Evolutionary conservation across 2,797 vertebrate species (phyloP), one percentile per base, ranked within the genome.

Genomic region (Borostomias antarcticus): DNA sequence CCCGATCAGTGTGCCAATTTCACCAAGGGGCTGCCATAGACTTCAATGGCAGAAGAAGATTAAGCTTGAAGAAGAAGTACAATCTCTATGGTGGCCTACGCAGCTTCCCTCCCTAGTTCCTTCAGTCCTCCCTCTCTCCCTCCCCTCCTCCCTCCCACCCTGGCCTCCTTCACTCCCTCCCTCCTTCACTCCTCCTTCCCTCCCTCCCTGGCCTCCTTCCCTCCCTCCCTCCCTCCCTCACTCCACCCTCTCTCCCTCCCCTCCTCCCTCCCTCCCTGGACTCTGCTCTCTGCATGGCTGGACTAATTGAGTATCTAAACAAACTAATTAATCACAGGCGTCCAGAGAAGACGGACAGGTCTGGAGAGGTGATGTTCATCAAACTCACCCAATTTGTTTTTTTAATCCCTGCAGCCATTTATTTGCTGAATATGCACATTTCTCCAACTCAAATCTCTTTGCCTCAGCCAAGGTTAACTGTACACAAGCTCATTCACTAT

Each of bases 401-500:
- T 94, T 94, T 94, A 95, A 96, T 94, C 90, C 92, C 93, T 84
- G 82, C 89, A 92, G 91, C 92, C 89, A 88, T 94, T 92, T 93
- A 93, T 94, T 94, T 95, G 94, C 95, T 95, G 94, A 95, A 90
- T 90, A 79, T 59, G 90, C 94, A 96, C 91, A 92, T 95, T 93
- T 84, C 26, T 54, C 63, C 28, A 85, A 92, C 89, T 85, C 90
- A 94, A 93, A 94, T 93, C 93, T 94, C 92, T 86, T 92, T 82
- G 84, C 91, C 89, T 88, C 70, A 89, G 93, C 94, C 95, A 98
- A 98, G 96, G 96, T 97, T 98, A 98, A 94, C 94, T 86, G 92
- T 96, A 95, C 89, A 95, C 93, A 95, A 89, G 85, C 94, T 96
- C 95, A 97, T 98, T 96, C 95, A 97, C 92, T 98, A 96, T 99